These are phyloP conservation scores for Lanistes nyassanus DNA, from an alignment of 1,140 invertebrate species.

Conservation along the genomic window DNA sequence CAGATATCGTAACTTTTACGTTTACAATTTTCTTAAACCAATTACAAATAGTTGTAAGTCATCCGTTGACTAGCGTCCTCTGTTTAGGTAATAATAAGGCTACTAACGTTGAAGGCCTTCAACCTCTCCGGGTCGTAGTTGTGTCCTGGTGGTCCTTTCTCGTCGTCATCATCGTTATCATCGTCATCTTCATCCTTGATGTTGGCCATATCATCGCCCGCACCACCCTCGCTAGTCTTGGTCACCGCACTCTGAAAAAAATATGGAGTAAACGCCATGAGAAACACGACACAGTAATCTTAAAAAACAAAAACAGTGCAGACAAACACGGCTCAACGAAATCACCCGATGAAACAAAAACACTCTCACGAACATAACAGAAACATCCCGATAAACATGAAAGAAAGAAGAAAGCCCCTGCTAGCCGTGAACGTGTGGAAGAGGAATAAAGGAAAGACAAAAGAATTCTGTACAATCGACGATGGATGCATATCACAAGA, in stretches of 20 bases:
- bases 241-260: conserved; percentile 57
- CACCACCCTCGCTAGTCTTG: conserved; percentile 84
- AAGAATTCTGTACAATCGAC: no score
- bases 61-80: no score
- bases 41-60: no score
- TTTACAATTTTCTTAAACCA: no score
- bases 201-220: conserved; percentile 73
- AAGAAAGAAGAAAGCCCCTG: background rate
- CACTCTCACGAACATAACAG: background rate
- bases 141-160: conserved; percentile 83
- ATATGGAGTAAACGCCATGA: background rate
- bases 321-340: no score
- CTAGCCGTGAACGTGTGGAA: background rate
- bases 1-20: no score
- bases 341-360: conserved; percentile 2
- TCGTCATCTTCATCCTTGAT: conserved; percentile 83
- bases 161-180: conserved; percentile 87
- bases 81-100: background rate
- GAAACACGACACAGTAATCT: background rate
- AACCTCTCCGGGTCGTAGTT: conserved; percentile 93
- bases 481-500: background rate
- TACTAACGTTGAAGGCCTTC: conserved; percentile 95
- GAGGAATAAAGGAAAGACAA: background rate
- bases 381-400: background rate
- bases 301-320: background rate